phyloP scores from a whole-genome alignment of 1,140 invertebrate genomes.

The Leptinotarsa undecemlineata region DNA sequence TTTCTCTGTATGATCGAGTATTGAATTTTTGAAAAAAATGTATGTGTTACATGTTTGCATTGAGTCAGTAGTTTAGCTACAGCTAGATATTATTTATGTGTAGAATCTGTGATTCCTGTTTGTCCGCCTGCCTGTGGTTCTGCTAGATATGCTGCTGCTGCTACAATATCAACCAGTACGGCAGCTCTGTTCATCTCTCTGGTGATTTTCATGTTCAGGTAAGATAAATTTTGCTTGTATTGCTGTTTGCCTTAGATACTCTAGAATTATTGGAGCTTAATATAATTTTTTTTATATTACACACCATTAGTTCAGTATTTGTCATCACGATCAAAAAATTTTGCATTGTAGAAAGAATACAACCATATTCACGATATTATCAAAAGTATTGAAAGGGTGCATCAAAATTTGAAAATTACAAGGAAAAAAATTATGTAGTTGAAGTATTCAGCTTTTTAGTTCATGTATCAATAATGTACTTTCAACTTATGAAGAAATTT shows the following conservation, averaged over 20 bases:
- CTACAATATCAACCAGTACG: conserved; percentile 47
- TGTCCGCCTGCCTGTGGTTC: conserved; percentile 90
- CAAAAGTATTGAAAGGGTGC: too few relatives aligned
- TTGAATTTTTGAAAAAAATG: too few relatives aligned
- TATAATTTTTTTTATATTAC: neutral
- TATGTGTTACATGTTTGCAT: conserved; percentile 11
- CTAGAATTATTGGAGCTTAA: neutral
- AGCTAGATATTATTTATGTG: conserved; percentile 46
- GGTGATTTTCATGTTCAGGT: conserved; percentile 48
- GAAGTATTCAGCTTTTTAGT: too few relatives aligned
- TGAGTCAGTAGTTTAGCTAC: conserved; percentile 35
- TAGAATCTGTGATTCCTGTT: conserved; percentile 88
- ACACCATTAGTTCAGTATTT: neutral
- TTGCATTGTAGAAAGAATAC: too few relatives aligned
- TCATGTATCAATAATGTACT: too few relatives aligned
- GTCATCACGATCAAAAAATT: neutral
- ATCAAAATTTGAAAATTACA: too few relatives aligned
- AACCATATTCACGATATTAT: too few relatives aligned
- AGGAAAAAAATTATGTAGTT: too few relatives aligned
- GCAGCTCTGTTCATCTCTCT: conserved; percentile 45
- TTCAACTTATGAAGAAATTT: too few relatives aligned
- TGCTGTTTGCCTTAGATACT: conserved; percentile 14
- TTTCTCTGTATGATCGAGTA: too few relatives aligned
- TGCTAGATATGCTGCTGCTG: conserved; percentile 52
- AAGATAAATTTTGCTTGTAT: conserved; percentile 33